Percentiles rank a stretch among this genome's conserved stretches.
Evolutionary conservation across 2,888 invertebrate species (phyloP).

Genomic region (Ormyrus labotus): DNA sequence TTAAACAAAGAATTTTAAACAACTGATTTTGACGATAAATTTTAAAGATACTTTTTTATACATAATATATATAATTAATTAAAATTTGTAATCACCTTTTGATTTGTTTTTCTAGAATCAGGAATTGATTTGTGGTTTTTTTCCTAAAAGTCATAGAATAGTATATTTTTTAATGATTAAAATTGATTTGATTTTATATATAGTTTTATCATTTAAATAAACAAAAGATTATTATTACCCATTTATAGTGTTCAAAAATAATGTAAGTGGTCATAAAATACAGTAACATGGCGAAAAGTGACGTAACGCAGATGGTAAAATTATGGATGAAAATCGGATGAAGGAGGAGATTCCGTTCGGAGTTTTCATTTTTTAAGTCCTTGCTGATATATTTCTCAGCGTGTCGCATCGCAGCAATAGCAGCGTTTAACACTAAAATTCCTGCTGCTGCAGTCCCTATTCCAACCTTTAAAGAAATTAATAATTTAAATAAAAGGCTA

Average conservation of each 20-base stretch:
- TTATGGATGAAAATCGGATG: constrained; percentile 72
- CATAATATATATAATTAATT: too few relatives aligned
- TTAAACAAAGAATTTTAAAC: too few relatives aligned
- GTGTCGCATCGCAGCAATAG: constrained; percentile 69
- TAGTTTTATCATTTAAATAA: background rate
- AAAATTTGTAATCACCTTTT: too few relatives aligned
- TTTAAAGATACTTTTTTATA: too few relatives aligned
- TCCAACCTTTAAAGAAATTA: constrained; percentile 61
- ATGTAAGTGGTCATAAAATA: constrained; percentile 70
- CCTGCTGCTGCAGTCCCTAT: constrained; percentile 62
- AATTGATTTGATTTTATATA: too few relatives aligned
- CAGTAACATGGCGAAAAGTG: constrained; percentile 68
- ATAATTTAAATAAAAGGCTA: too few relatives aligned
- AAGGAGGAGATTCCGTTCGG: constrained; percentile 65
- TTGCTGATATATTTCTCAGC: constrained; percentile 64
- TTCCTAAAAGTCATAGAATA: too few relatives aligned
- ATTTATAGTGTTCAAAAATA: constrained; percentile 64
- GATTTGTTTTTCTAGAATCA: too few relatives aligned
- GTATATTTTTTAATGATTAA: too few relatives aligned
- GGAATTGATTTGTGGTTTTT: too few relatives aligned
- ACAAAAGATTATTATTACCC: constrained; percentile 60
- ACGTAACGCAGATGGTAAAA: constrained; percentile 68
- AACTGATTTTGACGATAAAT: too few relatives aligned
- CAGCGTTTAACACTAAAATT: constrained; percentile 63
- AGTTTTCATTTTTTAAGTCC: constrained; percentile 62